A percentile compares a stretch with the other conserved stretches of the same genome.
Conservation (phyloP, 2,888 invertebrate genomes). For the Homarus gammarus region DNA sequence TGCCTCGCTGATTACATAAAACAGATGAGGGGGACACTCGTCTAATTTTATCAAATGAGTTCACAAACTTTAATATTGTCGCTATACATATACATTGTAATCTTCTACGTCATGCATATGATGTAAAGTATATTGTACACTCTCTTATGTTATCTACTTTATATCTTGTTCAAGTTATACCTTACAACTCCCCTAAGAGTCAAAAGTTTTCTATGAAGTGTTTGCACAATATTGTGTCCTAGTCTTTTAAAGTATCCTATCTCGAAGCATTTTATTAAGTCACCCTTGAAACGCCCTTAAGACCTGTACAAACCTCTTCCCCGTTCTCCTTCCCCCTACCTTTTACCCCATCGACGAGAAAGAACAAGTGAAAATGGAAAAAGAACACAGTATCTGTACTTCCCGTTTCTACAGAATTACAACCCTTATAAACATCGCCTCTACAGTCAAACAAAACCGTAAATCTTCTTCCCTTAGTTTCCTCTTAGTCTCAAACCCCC, state of each 20-base stretch:
- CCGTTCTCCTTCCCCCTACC: too few species aligned
- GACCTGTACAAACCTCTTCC: neutral
- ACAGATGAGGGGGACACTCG: too few species aligned
- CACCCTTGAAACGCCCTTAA: slow-evolving; percentile 5
- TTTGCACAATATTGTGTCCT: neutral
- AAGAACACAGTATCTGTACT: neutral
- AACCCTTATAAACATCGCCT: slow-evolving; percentile 15
- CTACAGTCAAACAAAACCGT: slow-evolving; percentile 38
- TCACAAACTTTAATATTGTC: too few species aligned
- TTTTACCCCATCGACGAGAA: too few species aligned
- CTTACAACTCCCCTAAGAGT: too few species aligned
- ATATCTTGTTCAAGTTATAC: too few species aligned
- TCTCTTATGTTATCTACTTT: too few species aligned
- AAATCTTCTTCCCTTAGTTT: slow-evolving; percentile 38
- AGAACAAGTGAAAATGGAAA: neutral
- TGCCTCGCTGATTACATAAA: neutral
- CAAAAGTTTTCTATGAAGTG: neutral
- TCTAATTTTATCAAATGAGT: too few species aligned
- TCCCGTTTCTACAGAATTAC: slow-evolving; percentile 19
- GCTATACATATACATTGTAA: too few species aligned
- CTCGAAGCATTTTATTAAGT: neutral
- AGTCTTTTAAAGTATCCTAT: slow-evolving; percentile 2
- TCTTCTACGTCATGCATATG: too few species aligned
- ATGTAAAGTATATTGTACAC: too few species aligned
- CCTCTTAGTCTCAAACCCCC: slow-evolving; percentile 43